These are phyloP conservation scores for Micrasema minimum DNA, from an alignment of 1,140 invertebrate species.

Conservation along the genomic window DNA sequence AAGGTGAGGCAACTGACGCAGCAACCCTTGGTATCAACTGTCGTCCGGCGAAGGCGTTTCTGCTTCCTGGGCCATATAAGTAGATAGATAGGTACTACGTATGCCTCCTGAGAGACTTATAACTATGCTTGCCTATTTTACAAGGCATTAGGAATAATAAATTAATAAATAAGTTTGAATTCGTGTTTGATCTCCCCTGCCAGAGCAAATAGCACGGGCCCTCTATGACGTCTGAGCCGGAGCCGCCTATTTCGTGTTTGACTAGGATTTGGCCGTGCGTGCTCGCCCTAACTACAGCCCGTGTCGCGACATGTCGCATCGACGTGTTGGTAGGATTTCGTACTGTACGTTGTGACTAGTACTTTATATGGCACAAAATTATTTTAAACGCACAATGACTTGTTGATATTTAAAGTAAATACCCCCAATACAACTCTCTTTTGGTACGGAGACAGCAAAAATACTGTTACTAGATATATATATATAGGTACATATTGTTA, in stretches of 20 bases:
- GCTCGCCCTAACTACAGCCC: constrained; percentile 4
- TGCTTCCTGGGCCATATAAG: too few species aligned
- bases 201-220: not conserved
- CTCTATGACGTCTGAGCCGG: not conserved
- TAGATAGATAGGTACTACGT: too few species aligned
- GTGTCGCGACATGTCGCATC: constrained; percentile 15
- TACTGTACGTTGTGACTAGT: constrained; percentile 10
- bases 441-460: too few species aligned
- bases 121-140: not conserved
- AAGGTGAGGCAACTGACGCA: too few species aligned
- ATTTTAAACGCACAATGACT: too few species aligned
- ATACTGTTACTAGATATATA: too few species aligned
- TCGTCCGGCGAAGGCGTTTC: too few species aligned
- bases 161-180: not conserved
- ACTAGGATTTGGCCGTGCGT: constrained; percentile 2
- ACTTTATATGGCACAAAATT: too few species aligned
- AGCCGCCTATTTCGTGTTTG: constrained; percentile 31
- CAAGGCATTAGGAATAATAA: not conserved
- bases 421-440: too few species aligned
- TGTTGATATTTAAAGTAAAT: too few species aligned
- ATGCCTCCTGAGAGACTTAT: not conserved
- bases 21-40: too few species aligned
- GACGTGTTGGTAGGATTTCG: not conserved
- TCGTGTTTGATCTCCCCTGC: not conserved
- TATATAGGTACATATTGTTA: too few species aligned